Evolutionary conservation across 2,888 invertebrate genomes (phyloP).

Genomic region (Galerucella nymphaeae): DNA sequence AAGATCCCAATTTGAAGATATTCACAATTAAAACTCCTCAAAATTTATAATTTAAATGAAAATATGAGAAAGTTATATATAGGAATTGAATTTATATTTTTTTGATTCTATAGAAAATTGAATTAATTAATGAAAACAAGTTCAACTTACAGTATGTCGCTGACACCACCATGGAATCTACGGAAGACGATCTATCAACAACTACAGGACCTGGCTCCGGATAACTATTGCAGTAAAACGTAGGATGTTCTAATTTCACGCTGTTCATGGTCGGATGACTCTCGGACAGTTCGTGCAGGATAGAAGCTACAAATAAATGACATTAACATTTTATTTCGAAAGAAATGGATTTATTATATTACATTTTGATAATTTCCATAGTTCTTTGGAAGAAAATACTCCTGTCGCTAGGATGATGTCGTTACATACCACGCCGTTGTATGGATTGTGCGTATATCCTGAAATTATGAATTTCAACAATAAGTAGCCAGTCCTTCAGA

Average conservation of each 20-base stretch:
- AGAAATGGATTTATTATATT: slow-evolving; percentile 48
- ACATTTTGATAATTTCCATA: slow-evolving; percentile 96
- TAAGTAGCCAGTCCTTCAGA: slow-evolving; percentile 1
- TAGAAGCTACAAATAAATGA: slow-evolving; percentile 78
- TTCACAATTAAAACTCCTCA: too few species aligned
- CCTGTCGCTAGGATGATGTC: slow-evolving; percentile 99
- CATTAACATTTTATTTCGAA: slow-evolving; percentile 33
- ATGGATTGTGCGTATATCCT: slow-evolving; percentile 94
- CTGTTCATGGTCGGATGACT: slow-evolving; percentile 75
- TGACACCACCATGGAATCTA: slow-evolving; percentile 76
- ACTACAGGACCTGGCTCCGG: slow-evolving; percentile 74
- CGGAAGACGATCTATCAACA: slow-evolving; percentile 63
- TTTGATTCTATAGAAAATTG: background rate
- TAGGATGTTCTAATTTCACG: slow-evolving; percentile 85
- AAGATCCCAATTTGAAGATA: too few species aligned
- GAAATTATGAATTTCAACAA: slow-evolving; percentile 56
- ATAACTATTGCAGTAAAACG: slow-evolving; percentile 86
- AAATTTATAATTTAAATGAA: background rate
- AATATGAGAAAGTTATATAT: background rate
- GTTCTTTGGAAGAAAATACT: slow-evolving; percentile 99
- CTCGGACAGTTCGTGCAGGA: slow-evolving; percentile 89
- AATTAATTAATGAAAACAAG: too few species aligned
- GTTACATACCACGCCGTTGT: slow-evolving; percentile 98
- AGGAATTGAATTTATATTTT: too few species aligned
- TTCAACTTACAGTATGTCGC: slow-evolving; percentile 80